These are phyloP conservation scores for Tiliacea citrago DNA, from an alignment of 2,888 invertebrate species.

Conservation along the genomic window DNA sequence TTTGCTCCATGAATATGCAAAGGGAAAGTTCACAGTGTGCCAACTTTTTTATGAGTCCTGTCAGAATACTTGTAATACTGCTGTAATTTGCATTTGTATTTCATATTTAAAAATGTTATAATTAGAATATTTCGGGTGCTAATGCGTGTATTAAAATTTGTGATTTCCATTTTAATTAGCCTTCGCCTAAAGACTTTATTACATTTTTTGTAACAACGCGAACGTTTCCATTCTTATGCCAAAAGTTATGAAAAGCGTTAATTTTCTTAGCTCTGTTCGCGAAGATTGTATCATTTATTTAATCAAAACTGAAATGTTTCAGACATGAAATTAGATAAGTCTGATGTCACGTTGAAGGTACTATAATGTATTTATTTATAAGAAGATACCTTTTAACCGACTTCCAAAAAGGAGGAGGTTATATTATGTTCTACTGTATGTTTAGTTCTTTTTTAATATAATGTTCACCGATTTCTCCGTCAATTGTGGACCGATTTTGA, in stretches of 20 bases:
- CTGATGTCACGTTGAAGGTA: slow-evolving; percentile 4
- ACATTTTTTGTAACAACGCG: slow-evolving; percentile 53
- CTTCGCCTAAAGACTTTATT: slow-evolving; percentile 44
- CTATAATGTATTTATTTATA: not conserved
- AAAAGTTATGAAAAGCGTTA: slow-evolving; percentile 48
- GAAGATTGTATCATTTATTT: slow-evolving; percentile 43
- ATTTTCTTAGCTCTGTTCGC: slow-evolving; percentile 51
- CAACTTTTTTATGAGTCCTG: slow-evolving; percentile 87
- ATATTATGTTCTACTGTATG: too few relatives aligned
- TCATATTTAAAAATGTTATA: slow-evolving; percentile 62
- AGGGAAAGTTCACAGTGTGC: slow-evolving; percentile 84
- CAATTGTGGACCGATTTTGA: too few relatives aligned
- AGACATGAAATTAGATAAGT: slow-evolving; percentile 20
- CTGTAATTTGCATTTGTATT: slow-evolving; percentile 83
- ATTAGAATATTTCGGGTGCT: slow-evolving; percentile 62
- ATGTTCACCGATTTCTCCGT: too few relatives aligned
- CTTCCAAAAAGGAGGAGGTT: too few relatives aligned
- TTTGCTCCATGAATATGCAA: slow-evolving; percentile 88
- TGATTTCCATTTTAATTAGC: slow-evolving; percentile 61
- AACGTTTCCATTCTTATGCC: slow-evolving; percentile 49
- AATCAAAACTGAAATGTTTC: slow-evolving; percentile 34
- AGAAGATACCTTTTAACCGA: not conserved
- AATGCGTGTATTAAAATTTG: slow-evolving; percentile 61
- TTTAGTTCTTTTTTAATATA: too few relatives aligned
- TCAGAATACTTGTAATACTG: slow-evolving; percentile 83